Evolutionary conservation across 2,797 vertebrate genomes (phyloP).

Genomic region (Mallotus villosus): DNA sequence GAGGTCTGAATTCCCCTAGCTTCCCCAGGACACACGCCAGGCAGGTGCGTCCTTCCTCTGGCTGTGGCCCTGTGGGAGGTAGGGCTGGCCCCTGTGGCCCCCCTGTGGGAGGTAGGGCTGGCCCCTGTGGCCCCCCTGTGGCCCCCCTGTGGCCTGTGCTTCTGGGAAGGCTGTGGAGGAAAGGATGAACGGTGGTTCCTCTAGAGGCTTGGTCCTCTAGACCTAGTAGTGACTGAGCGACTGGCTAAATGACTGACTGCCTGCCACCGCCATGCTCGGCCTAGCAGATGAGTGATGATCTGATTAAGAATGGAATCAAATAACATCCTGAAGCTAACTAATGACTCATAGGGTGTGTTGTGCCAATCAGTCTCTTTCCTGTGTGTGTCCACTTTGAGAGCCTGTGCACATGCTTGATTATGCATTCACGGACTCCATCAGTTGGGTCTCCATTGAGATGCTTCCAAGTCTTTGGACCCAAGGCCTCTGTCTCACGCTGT

Average conservation of each 20-base stretch:
- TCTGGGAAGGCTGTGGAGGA: conserved; percentile 43
- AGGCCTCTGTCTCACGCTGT: background rate
- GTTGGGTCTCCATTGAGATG: background rate
- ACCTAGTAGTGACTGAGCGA: conserved; percentile 12
- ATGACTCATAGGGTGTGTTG: conserved; percentile 63
- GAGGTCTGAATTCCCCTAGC: conserved; percentile 21
- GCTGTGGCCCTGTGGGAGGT: conserved; percentile 18
- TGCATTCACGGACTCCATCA: background rate
- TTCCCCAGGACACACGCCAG: conserved; percentile 24
- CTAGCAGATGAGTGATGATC: conserved; percentile 62
- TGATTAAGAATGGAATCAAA: conserved; percentile 60
- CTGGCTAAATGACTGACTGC: conserved; percentile 10
- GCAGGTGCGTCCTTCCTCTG: conserved; percentile 35
- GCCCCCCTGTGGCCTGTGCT: conserved; percentile 23
- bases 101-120: conserved; percentile 41
- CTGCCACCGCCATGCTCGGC: conserved; percentile 19
- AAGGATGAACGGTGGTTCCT: conserved; percentile 37
- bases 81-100: conserved; percentile 47
- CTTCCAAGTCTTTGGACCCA: background rate
- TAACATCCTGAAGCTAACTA: conserved; percentile 54
- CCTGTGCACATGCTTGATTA: background rate
- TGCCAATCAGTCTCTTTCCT: conserved; percentile 29
- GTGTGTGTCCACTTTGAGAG: background rate
- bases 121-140: conserved; percentile 34
- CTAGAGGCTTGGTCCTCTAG: conserved; percentile 33